Evolutionary conservation across 2,797 vertebrate genomes (phyloP).

Genomic region (Amblyraja radiata): DNA sequence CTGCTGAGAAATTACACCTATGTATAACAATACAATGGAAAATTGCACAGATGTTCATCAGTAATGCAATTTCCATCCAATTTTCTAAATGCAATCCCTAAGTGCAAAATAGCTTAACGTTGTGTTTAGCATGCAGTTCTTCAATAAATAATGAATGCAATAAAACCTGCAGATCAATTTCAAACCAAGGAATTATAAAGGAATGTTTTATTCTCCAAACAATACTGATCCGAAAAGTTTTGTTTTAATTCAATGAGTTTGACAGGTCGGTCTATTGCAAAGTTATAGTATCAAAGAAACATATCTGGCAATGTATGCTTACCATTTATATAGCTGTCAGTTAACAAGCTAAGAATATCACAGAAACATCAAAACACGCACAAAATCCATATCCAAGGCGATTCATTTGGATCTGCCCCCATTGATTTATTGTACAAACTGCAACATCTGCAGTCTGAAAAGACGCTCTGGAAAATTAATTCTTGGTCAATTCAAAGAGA

Average conservation of each 20-base stretch:
- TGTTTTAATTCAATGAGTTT: constrained; percentile 55
- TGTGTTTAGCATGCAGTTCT: constrained; percentile 88
- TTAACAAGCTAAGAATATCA: constrained; percentile 89
- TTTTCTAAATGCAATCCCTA: constrained; percentile 85
- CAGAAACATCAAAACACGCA: constrained; percentile 76
- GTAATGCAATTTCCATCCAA: constrained; percentile 94
- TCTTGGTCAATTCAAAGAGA: constrained; percentile 70
- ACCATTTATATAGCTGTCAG: constrained; percentile 82
- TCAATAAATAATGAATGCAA: constrained; percentile 87
- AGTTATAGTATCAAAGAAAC: constrained; percentile 13
- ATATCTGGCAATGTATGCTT: constrained; percentile 67
- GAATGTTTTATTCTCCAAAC: constrained; percentile 57
- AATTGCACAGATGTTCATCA: constrained; percentile 84
- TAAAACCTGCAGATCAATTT: constrained; percentile 80
- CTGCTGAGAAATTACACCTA: constrained; percentile 70
- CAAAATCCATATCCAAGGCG: constrained; percentile 73
- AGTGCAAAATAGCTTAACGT: constrained; percentile 79
- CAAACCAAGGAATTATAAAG: constrained; percentile 74
- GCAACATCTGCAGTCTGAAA: constrained; percentile 76
- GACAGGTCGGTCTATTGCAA: constrained; percentile 16
- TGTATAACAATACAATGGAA: constrained; percentile 66
- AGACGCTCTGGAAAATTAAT: constrained; percentile 70
- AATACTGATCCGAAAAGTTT: constrained; percentile 65
- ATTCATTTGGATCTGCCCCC: constrained; percentile 78
- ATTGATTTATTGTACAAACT: constrained; percentile 82